Percentiles rank a stretch among this genome's conserved stretches.
These are phyloP conservation scores for Ectemnius lituratus DNA, from an alignment of 2,888 invertebrate species.

Conservation along the genomic window DNA sequence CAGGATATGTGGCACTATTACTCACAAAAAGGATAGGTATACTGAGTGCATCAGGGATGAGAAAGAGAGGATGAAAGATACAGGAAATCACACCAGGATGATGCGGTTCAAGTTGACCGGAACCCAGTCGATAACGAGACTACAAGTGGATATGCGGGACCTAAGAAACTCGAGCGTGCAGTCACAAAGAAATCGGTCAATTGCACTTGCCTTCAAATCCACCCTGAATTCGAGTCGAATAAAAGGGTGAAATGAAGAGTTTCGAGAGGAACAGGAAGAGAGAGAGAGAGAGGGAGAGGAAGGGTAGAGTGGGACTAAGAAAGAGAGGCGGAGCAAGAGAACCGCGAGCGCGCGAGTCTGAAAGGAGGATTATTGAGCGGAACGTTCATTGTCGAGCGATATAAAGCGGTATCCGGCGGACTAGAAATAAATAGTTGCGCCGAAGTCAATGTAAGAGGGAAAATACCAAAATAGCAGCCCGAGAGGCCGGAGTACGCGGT, in stretches of 20 bases:
- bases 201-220: conserved; percentile 4
- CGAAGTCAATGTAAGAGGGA: not conserved
- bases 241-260: conserved; percentile 9
- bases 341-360: not conserved
- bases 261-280: not conserved
- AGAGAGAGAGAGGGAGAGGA: not conserved
- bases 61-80: not conserved
- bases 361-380: conserved; percentile 6
- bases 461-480: not conserved
- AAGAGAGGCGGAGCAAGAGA: not conserved
- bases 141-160: not conserved
- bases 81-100: not conserved
- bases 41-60: not conserved
- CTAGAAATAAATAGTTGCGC: conserved; percentile 2
- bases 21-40: not conserved
- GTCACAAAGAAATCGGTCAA: conserved; percentile 4
- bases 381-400: conserved; percentile 7
- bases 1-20: too few relatives aligned
- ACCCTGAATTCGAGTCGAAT: not conserved
- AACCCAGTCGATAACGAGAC: not conserved
- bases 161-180: conserved; percentile 1
- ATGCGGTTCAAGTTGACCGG: not conserved
- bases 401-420: not conserved
- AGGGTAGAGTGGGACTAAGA: not conserved
- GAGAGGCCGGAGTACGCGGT: too few relatives aligned